Base-by-base conservation (phyloP, 2,797 vertebrate species). In the Echiichthys vipera region DNA sequence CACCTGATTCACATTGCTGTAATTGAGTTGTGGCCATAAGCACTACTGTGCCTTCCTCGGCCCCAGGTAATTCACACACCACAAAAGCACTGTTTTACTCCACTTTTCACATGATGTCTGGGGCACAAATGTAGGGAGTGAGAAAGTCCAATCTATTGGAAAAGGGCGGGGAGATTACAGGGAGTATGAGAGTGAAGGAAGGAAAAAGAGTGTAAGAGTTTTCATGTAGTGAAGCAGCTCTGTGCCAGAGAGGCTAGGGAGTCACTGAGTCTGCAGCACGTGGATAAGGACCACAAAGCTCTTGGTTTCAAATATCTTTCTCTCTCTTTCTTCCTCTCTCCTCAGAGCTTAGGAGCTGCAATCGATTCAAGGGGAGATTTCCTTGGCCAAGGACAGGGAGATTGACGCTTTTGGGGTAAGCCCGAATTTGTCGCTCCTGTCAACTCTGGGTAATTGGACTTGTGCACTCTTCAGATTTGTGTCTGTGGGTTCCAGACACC, bases 1-100 rank as follows among this genome's bases (percentile, higher is more conserved):
- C 92, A 92, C 93, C 92, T 93, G 92, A 94, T 88, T 93, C 91
- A 85, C 89, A 91, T 93, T 92, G 86, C 88, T 81, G 84, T 92
- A 92, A 93, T 94, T 89, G 90, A 93, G 90, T 94, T 93, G 84
- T 85, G 81, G 90, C 88, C 87, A 83, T 84, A 74, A 88, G 84
- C 88, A 54, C 86, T 75, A 77, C 87, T 86, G 90, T 73, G 78
- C 83, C 79, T 81, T 73, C 81, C 65, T 34, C 61, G 84, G 88
- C 89, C 86, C 67, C 77, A 88, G 89, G 87, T 91, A 92, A 91
- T 91, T 92, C 78, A 77, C 84, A 81, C 88, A 73, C 88, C 88
- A 91, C 92, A 92, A 92, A 90, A 91, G 86, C 81, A 81, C 86
- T 79, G 85, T 89, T 91, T 89, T 70, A 82, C 81, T 88, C 85